phyloP scores from a whole-genome alignment of 2,888 invertebrate genomes.

The Drosophila histrio region DNA sequence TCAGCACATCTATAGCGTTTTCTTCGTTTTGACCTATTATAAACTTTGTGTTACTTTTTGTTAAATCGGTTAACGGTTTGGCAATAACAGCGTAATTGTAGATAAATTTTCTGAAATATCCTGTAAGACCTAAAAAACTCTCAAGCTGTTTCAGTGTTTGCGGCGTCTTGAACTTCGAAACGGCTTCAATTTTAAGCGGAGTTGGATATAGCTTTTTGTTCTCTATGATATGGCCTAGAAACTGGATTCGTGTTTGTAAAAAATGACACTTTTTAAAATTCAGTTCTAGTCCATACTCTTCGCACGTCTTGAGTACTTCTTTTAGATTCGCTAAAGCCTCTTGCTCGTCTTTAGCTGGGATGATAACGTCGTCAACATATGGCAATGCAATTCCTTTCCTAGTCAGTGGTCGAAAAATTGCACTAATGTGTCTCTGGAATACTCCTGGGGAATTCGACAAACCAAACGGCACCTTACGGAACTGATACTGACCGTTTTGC shows the following conservation, averaged over 20 bases:
- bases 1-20: not conserved
- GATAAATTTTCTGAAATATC: not conserved
- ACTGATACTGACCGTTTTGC: slow-evolving; percentile 56
- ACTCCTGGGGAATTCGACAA: slow-evolving; percentile 69
- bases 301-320: not conserved
- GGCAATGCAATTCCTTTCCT: slow-evolving; percentile 21
- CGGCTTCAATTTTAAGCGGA: not conserved
- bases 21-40: not conserved
- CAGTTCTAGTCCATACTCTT: not conserved
- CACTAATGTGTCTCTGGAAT: slow-evolving; percentile 50
- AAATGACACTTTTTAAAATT: not conserved
- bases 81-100: not conserved
- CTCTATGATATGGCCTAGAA: not conserved
- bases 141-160: not conserved
- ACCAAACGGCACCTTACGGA: slow-evolving; percentile 56
- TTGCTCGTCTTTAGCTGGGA: not conserved
- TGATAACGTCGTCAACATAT: slow-evolving; percentile 1
- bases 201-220: not conserved
- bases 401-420: slow-evolving; percentile 40
- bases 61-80: not conserved
- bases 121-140: not conserved
- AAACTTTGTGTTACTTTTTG: not conserved
- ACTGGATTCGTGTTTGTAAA: not conserved
- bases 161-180: not conserved
- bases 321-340: not conserved